Base-by-base conservation (phyloP, 2,797 vertebrate genomes). In the Echiichthys vipera region DNA sequence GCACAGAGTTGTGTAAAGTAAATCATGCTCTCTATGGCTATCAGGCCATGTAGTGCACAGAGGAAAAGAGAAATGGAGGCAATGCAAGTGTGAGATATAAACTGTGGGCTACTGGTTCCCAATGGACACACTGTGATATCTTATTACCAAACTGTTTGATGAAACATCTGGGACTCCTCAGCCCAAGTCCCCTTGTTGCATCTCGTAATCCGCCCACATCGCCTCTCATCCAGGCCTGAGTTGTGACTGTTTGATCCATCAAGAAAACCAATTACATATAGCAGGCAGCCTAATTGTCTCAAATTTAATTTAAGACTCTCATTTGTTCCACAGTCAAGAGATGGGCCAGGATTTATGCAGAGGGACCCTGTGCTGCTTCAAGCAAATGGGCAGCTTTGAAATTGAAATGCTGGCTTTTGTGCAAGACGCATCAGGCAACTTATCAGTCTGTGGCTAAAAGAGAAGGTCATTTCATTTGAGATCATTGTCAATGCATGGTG, bases 271-370 rank as follows among this genome's bases (percentile, higher is more conserved):
- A 90, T 91, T 89, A 88, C 78, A 77, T 75, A 61, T 72, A 84
- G 82, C 68, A 84, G 70, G 66, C 63, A 34, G 67, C 55, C 80
- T 90, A 88, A 90, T 87, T 91, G 84, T 78, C 71, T 80, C 75
- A 83, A 83, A 92, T 88, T 89, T 73, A 88, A 89, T 88, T 81
- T 86, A 84, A 90, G 88, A 68, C 73, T 42, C 71, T 81, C 65
- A 78, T 85, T 85, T 87, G 80, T 80, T 80, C 78, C 73, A 65
- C 64, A 29, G 72, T 83, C 66, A 74, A 70, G 74, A 84, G 80
- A 68, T 55, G 58, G 71, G 58, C 71, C 1, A 32, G 49, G 36
- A 84, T 84, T 88, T 85, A 84, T 84, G 78, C 77, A 78, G 71
- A 79, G 49, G 71, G 69, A 32, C 3, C 18, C 32, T 34, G 32